These are phyloP conservation scores for Limnephilus lunatus DNA, from an alignment of 2,888 invertebrate genomes.

Conservation along the genomic window DNA sequence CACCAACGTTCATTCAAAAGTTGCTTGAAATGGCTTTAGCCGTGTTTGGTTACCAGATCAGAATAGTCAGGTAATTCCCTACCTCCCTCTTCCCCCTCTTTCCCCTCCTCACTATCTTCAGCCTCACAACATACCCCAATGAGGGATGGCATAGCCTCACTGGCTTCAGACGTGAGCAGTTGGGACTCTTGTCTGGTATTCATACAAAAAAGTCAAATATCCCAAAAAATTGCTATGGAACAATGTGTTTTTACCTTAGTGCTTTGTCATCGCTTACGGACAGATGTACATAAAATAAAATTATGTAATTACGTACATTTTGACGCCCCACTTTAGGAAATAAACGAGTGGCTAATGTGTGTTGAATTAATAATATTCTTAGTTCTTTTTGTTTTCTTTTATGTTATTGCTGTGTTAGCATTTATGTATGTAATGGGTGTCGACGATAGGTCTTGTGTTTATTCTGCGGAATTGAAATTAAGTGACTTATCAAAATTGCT, in stretches of 20 bases:
- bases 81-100: too few species aligned
- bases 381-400: not conserved
- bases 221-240: not conserved
- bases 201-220: too few species aligned
- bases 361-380: not conserved
- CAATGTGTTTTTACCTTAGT: not conserved
- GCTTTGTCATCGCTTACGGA: not conserved
- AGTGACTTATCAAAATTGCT: not conserved
- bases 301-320: not conserved
- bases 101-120: too few species aligned
- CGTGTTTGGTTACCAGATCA: too few species aligned
- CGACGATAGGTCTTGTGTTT: not conserved
- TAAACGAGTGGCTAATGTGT: not conserved
- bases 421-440: not conserved
- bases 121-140: too few species aligned
- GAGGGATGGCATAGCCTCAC: too few species aligned
- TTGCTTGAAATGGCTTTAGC: too few species aligned
- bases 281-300: not conserved
- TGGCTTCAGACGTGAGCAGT: too few species aligned
- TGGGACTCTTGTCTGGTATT: too few species aligned
- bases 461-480: not conserved
- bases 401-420: not conserved
- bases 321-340: not conserved
- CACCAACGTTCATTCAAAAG: too few species aligned
- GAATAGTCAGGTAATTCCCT: too few species aligned